These are phyloP conservation scores for Tetropium fuscum DNA, from an alignment of 2,888 invertebrate genomes.

Conservation along the genomic window DNA sequence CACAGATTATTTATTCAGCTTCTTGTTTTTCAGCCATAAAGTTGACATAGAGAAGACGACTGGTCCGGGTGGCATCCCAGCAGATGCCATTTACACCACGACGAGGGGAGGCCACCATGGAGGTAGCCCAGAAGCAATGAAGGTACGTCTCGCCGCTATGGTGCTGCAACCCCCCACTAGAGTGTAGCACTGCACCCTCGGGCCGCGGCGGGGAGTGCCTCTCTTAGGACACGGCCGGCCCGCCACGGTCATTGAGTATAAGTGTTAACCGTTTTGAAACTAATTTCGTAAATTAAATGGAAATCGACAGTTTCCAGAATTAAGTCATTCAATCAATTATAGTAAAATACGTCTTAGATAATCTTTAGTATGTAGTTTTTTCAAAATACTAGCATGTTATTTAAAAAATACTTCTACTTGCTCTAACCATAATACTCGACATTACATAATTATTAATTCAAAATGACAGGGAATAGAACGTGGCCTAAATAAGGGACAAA, in stretches of 20 bases:
- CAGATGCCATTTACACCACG: constrained; percentile 79
- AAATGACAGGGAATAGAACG: too few species aligned
- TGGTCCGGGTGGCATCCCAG: constrained; percentile 73
- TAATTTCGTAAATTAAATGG: constrained; percentile 3
- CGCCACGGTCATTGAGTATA: constrained; percentile 64
- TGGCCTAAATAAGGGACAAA: too few species aligned
- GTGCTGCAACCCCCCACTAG: constrained; percentile 91
- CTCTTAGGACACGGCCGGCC: constrained; percentile 55
- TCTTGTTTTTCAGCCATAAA: constrained; percentile 58
- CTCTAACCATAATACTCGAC: too few species aligned
- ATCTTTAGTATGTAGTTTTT: too few species aligned
- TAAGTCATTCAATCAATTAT: too few species aligned
- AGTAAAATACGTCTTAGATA: too few species aligned
- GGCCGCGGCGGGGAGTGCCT: constrained; percentile 52
- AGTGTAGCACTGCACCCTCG: constrained; percentile 71
- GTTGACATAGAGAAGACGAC: constrained; percentile 66
- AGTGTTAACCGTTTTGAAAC: constrained; percentile 62
- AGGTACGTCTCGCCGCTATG: constrained; percentile 91
- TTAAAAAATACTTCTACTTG: too few species aligned
- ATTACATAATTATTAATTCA: too few species aligned
- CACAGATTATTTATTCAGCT: background rate
- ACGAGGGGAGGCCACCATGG: constrained; percentile 48
- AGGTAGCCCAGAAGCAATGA: constrained; percentile 79
- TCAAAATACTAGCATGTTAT: too few species aligned
- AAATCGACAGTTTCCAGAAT: too few species aligned